phyloP scores from a whole-genome alignment of 2,888 invertebrate species.

The Polylopha cassiicola region DNA sequence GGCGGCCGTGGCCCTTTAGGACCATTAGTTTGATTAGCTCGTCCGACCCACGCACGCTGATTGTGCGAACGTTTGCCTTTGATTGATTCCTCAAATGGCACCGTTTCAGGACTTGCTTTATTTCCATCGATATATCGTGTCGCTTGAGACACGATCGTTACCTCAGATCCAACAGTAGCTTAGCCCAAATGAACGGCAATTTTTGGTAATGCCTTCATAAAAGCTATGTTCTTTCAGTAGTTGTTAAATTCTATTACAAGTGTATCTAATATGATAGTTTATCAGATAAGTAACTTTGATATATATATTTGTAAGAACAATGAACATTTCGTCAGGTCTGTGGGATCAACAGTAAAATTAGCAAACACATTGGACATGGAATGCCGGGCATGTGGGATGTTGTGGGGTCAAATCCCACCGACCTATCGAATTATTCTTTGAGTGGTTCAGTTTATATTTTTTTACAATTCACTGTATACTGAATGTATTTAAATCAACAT shows the following conservation, averaged over 20 bases:
- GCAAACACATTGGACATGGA: too few relatives aligned
- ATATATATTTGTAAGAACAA: conserved; percentile 4
- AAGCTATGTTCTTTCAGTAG: too few relatives aligned
- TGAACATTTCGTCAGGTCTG: too few relatives aligned
- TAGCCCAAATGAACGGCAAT: not conserved
- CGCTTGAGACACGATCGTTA: conserved; percentile 11
- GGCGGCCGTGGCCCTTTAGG: conserved; percentile 38
- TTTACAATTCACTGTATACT: conserved; percentile 52
- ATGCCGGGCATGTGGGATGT: too few relatives aligned
- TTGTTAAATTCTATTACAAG: too few relatives aligned
- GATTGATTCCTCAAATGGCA: conserved; percentile 69
- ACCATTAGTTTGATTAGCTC: conserved; percentile 72
- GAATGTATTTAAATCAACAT: conserved; percentile 51
- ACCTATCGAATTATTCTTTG: too few relatives aligned
- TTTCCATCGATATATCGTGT: conserved; percentile 35
- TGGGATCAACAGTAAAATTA: too few relatives aligned
- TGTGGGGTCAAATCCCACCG: too few relatives aligned
- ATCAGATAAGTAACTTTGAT: conserved; percentile 1
- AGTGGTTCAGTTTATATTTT: too few relatives aligned
- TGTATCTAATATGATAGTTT: not conserved
- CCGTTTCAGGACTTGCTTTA: conserved; percentile 42
- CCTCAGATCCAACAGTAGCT: conserved; percentile 8
- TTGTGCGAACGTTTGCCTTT: conserved; percentile 63
- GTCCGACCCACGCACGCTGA: conserved; percentile 62
- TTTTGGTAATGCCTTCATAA: not conserved